A percentile compares a stretch with the other conserved stretches of the same genome.
Evolutionary conservation across 2,888 invertebrate species (phyloP).

Genomic region (Lycocerus yunnanus): DNA sequence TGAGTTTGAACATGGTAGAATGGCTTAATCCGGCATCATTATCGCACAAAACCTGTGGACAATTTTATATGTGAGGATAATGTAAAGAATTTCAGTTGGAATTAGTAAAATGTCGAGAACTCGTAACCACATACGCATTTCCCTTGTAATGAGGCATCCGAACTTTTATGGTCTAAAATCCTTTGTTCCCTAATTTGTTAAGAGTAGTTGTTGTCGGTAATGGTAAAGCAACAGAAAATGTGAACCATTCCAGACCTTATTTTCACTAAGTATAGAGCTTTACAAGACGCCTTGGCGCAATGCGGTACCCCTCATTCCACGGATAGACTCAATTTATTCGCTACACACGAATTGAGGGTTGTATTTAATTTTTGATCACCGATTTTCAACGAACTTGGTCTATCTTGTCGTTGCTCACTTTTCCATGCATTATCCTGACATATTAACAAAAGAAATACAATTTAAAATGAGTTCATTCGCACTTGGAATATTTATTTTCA

Average conservation of each 20-base stretch:
- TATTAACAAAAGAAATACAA: slow-evolving; percentile 28
- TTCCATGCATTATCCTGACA: slow-evolving; percentile 15
- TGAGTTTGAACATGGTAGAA: not conserved
- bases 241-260: slow-evolving; percentile 30
- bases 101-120: slow-evolving; percentile 15
- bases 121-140: slow-evolving; percentile 24
- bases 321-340: slow-evolving; percentile 27
- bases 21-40: not conserved
- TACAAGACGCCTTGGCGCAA: slow-evolving; percentile 36
- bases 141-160: slow-evolving; percentile 31
- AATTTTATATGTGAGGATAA: not conserved
- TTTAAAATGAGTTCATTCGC: slow-evolving; percentile 7
- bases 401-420: slow-evolving; percentile 7
- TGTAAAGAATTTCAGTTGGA: slow-evolving; percentile 1
- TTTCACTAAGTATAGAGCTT: slow-evolving; percentile 31
- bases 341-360: slow-evolving; percentile 14
- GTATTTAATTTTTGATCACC: slow-evolving; percentile 25
- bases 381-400: slow-evolving; percentile 20
- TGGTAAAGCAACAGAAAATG: slow-evolving; percentile 27
- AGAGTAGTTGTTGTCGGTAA: slow-evolving; percentile 33
- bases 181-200: slow-evolving; percentile 34
- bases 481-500: not conserved
- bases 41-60: not conserved
- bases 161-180: slow-evolving; percentile 35
- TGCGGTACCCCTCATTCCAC: slow-evolving; percentile 37